Conservation (phyloP, 2,888 invertebrate species). For the Netelia virgata region DNA sequence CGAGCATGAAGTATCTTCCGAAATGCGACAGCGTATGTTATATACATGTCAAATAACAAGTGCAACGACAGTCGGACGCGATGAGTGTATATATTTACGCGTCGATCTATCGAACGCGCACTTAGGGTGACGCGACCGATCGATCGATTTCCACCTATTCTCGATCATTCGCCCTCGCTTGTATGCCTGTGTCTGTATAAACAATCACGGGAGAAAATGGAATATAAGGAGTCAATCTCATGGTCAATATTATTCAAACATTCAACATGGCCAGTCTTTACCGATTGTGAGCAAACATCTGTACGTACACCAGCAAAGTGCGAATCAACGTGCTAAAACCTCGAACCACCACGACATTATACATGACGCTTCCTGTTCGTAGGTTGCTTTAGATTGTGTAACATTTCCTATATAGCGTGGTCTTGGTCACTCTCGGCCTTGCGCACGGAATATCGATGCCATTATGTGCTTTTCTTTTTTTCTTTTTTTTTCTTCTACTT, state of each 20-base stretch:
- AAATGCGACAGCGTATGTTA: no score
- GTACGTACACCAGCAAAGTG: not conserved
- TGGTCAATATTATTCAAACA: not conserved
- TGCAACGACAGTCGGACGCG: no score
- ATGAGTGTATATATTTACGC: no score
- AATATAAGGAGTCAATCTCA: no score
- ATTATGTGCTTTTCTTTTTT: not conserved
- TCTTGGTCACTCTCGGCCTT: not conserved
- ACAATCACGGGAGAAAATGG: no score
- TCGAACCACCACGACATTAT: not conserved
- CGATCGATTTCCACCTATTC: no score
- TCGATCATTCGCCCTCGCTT: no score
- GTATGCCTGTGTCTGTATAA: no score
- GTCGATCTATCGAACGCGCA: no score
- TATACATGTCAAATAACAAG: no score
- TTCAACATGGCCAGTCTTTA: not conserved
- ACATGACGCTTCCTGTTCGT: constrained; percentile 15
- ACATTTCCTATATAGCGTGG: not conserved
- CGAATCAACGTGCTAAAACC: not conserved
- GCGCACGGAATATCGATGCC: not conserved
- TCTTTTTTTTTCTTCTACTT: not conserved
- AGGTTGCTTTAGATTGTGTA: constrained; percentile 49
- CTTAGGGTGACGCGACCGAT: no score
- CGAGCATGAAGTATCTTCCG: no score
- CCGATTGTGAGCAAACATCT: not conserved